phyloP scores from a whole-genome alignment of 2,113 vertebrate genomes.

The Cynopterus brachyotis region DNA sequence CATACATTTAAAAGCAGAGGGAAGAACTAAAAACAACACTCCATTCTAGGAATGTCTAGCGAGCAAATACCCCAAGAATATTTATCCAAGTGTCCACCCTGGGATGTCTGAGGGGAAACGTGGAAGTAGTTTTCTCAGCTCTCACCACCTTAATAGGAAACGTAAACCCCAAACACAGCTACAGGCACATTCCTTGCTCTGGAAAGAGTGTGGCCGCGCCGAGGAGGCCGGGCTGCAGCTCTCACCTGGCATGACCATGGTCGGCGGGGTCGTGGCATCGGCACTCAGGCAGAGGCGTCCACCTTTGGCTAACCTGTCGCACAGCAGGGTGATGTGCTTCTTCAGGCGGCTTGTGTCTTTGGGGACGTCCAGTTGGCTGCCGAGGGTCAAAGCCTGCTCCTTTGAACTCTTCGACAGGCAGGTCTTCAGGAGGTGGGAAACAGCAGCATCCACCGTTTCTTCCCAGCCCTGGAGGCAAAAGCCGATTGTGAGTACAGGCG shows the following conservation, averaged over 20 bases:
- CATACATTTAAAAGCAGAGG: conserved; percentile 57
- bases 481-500: not conserved
- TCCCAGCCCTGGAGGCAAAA: conserved; percentile 92
- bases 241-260: conserved; percentile 89
- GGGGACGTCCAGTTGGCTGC: conserved; percentile 87
- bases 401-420: conserved; percentile 95
- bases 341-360: conserved; percentile 92
- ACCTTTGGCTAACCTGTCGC: conserved; percentile 94
- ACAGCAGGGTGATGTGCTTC: conserved; percentile 95
- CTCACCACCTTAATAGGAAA: conserved; percentile 54
- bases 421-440: conserved; percentile 93
- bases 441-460: conserved; percentile 93
- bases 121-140: conserved; percentile 63
- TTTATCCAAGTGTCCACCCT: conserved; percentile 58
- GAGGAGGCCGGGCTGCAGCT: not conserved
- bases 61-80: conserved; percentile 66
- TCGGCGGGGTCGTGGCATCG: conserved; percentile 82
- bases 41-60: conserved; percentile 56
- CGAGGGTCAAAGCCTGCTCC: conserved; percentile 91
- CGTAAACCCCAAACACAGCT: conserved; percentile 19
- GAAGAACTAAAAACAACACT: not conserved
- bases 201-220: not conserved
- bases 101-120: conserved; percentile 39
- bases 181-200: not conserved
- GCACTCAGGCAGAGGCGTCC: conserved; percentile 91